These are phyloP conservation scores for Phortica variegata DNA, from an alignment of 1,140 invertebrate species.

Conservation along the genomic window DNA sequence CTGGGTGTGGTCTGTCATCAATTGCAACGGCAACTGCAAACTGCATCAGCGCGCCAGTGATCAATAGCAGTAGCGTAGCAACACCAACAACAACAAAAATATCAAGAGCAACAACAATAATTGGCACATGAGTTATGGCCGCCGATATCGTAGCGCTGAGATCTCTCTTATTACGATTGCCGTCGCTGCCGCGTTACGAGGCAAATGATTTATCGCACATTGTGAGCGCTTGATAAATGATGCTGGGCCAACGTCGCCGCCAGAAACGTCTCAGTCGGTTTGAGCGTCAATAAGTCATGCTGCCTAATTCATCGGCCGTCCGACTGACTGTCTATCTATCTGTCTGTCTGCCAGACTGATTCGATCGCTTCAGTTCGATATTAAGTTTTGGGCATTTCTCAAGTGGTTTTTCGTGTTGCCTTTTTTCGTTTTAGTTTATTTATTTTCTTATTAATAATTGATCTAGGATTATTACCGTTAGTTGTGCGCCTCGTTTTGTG, in stretches of 20 bases:
- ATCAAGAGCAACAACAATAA: neutral
- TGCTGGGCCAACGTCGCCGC: neutral
- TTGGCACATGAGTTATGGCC: neutral
- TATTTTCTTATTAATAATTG: too few species aligned
- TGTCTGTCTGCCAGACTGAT: neutral
- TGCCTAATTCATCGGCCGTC: too few species aligned
- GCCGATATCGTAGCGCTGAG: slow-evolving; percentile 9
- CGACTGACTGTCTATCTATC: too few species aligned
- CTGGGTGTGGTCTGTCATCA: slow-evolving; percentile 77
- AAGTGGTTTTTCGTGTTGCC: too few species aligned
- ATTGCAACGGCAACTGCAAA: slow-evolving; percentile 56
- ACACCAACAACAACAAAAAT: neutral
- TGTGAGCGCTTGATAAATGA: slow-evolving; percentile 4
- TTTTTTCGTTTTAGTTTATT: too few species aligned
- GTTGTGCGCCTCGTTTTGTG: slow-evolving; percentile 25
- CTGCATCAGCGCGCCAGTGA: slow-evolving; percentile 23
- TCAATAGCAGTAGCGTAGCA: neutral
- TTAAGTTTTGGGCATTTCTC: too few species aligned
- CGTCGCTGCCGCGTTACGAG: neutral
- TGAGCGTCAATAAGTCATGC: too few species aligned
- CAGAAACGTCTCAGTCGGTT: too few species aligned
- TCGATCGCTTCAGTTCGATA: slow-evolving; percentile 16
- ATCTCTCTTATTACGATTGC: neutral
- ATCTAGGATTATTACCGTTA: too few species aligned
- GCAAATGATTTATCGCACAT: slow-evolving; percentile 2